phyloP scores from a whole-genome alignment of 1,140 invertebrate species.

The Lucilia sericata region DNA sequence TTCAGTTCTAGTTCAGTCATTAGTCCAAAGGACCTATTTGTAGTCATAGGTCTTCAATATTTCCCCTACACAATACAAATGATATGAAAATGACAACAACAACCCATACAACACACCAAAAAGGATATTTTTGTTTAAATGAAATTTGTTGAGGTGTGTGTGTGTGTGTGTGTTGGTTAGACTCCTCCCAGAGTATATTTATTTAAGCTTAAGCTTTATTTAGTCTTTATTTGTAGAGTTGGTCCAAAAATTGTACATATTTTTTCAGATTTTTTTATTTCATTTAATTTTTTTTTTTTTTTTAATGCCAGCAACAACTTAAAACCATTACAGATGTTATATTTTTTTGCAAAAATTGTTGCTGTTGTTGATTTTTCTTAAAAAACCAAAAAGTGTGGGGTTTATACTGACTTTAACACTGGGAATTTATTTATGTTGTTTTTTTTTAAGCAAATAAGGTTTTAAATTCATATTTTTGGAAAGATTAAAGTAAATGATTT shows the following conservation, averaged over 20 bases:
- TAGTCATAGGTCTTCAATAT: too few relatives aligned
- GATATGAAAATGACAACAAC: too few relatives aligned
- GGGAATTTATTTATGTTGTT: background rate
- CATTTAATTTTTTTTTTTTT: too few relatives aligned
- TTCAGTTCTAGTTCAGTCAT: too few relatives aligned
- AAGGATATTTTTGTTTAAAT: background rate
- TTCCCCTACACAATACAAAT: too few relatives aligned
- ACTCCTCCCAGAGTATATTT: background rate
- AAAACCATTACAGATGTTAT: background rate
- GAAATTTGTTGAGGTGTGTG: background rate
- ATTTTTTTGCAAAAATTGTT: background rate
- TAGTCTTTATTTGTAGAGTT: background rate
- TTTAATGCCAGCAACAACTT: background rate
- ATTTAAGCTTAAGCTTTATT: conserved; percentile 14
- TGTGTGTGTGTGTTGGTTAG: background rate
- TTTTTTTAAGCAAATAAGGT: background rate
- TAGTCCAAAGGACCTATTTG: too few relatives aligned
- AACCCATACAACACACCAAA: too few relatives aligned
- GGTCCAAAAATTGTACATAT: background rate
- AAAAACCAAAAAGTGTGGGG: too few relatives aligned
- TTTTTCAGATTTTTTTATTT: background rate
- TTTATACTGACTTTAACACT: too few relatives aligned
- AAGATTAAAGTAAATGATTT: background rate
- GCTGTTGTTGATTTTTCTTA: too few relatives aligned
- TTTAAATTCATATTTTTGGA: background rate